These are phyloP conservation scores for Rhagonycha lutea DNA, from an alignment of 2,888 invertebrate genomes.

Conservation along the genomic window DNA sequence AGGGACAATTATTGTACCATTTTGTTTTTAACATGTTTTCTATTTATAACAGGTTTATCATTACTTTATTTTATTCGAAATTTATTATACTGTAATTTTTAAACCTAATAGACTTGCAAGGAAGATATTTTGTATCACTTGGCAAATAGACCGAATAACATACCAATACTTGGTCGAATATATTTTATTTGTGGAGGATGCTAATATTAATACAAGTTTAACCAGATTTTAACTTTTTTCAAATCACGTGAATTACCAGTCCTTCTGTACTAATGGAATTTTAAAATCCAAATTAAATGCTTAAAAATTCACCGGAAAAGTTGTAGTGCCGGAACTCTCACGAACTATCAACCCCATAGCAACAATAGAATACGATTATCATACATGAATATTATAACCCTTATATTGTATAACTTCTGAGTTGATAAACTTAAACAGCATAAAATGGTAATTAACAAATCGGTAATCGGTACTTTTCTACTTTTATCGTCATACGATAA, in stretches of 20 bases:
- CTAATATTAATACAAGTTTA: background rate
- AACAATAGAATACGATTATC: slow-evolving; percentile 21
- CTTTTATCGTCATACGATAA: background rate
- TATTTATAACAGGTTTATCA: background rate
- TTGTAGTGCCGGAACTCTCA: slow-evolving; percentile 28
- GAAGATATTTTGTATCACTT: background rate
- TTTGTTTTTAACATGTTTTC: background rate
- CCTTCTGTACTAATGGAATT: background rate
- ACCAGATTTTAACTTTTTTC: background rate
- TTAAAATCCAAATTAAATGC: background rate
- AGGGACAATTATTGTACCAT: background rate
- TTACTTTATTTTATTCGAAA: background rate
- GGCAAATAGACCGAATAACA: background rate
- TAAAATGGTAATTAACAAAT: background rate
- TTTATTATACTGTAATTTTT: background rate
- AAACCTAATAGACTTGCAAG: background rate
- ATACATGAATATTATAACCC: slow-evolving; percentile 21
- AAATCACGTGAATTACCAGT: background rate
- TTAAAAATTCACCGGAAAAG: slow-evolving; percentile 18
- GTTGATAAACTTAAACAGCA: background rate
- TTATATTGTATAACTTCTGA: background rate
- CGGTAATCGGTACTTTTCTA: background rate
- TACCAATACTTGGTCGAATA: background rate
- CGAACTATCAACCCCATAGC: slow-evolving; percentile 21
- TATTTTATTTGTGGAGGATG: no score